These are phyloP conservation scores for Leptobrachium ailaonicum DNA, from an alignment of 2,113 vertebrate genomes.

Conservation along the genomic window DNA sequence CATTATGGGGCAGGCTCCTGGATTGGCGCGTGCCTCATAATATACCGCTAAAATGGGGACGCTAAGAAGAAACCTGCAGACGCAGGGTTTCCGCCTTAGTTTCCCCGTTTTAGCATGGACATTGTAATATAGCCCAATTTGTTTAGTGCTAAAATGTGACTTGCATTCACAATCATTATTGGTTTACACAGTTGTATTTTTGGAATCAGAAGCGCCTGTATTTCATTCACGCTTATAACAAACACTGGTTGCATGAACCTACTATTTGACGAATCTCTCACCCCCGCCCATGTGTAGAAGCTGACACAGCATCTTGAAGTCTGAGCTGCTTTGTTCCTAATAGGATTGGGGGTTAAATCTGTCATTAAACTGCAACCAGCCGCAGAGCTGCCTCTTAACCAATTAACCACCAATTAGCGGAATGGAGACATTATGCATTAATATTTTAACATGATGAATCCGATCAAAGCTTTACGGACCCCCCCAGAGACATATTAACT, in stretches of 20 bases:
- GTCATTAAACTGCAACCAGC: conserved; percentile 88
- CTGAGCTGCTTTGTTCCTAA: conserved; percentile 83
- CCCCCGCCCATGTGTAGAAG: conserved; percentile 72
- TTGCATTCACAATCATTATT: too few relatives aligned
- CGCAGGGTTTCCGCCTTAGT: too few relatives aligned
- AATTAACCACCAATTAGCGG: conserved; percentile 83
- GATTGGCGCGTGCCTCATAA: too few relatives aligned
- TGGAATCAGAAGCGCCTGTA: too few relatives aligned
- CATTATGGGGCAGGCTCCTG: too few relatives aligned
- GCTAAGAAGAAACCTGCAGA: too few relatives aligned
- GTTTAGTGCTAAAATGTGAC: too few relatives aligned
- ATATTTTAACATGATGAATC: conserved; percentile 81
- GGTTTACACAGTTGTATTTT: too few relatives aligned
- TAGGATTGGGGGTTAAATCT: conserved; percentile 83
- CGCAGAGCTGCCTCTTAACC: conserved; percentile 80
- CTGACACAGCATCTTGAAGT: conserved; percentile 84
- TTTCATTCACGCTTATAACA: background rate
- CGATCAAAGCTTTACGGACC: conserved; percentile 40
- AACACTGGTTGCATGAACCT: conserved; percentile 18
- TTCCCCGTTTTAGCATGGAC: too few relatives aligned
- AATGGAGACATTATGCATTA: conserved; percentile 78
- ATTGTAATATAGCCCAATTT: too few relatives aligned
- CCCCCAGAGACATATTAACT: conserved; percentile 24
- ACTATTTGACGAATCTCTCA: conserved; percentile 54
- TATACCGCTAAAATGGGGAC: too few relatives aligned